Evolutionary conservation across 2,888 invertebrate genomes (phyloP), one percentile per base, ranked within the genome.

Genomic region (Antheraea yamamai): DNA sequence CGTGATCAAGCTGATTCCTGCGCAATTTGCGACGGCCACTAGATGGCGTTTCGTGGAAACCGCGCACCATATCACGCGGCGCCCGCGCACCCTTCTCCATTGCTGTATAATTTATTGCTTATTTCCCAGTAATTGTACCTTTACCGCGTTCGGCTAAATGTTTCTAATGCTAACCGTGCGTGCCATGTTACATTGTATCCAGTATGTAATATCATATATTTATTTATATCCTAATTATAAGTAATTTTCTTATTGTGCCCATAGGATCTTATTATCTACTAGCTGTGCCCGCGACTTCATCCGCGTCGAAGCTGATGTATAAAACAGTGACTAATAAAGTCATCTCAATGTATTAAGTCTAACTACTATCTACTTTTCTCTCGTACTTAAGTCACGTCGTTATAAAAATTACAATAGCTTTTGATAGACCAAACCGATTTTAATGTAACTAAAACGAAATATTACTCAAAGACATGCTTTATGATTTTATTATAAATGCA

Each of bases 11-110:
- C 81, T 81, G 90, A 91, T 91, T 87, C 84, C 80, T 78, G 81
- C 79, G 91, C 91, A 93, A 93, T 92, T 93, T 93, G 87, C 90
- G 78, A 77, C 84, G 83, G 88, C 87, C 86, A 84, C 87, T 89
- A 85, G 91, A 89, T 90, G 91, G 88, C 87, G 89, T 85, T 94
- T 94, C 94, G 90, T 87, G 90, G 94, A 94, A 94, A 86, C 89
- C 81, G 84, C 84, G 85, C 81, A 79, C 84, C 82, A 82, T 91
- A 88, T 92, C 92, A 92, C 92, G 92, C 88, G 88, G 91, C 89
- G 89, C 89, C 85, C 82, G 88, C 87, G 87, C 89, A 86, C 81
- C 81, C 82, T 74, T 77, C 81, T 79, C 82, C 85, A 87, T 81
- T 81, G 78, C 79, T 71, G 55, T 79, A 83, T 87, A 86, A 88